phyloP scores from a whole-genome alignment of 2,888 invertebrate genomes.

The Parelbella ahira region DNA sequence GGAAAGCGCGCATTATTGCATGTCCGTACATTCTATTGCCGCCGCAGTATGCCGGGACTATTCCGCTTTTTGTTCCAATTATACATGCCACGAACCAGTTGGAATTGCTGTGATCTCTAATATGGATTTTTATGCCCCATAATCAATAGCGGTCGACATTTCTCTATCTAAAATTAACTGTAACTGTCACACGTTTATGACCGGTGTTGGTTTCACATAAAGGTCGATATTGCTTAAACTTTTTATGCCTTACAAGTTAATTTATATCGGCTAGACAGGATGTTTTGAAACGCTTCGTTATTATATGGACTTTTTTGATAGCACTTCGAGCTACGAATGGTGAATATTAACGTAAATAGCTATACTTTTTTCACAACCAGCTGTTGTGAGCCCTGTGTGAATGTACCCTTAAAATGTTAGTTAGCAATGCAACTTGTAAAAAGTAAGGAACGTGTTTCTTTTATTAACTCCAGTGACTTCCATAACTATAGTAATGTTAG shows the following conservation, averaged over 20 bases:
- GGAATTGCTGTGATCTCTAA: slow-evolving; percentile 30
- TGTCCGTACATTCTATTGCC: slow-evolving; percentile 29
- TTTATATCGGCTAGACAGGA: slow-evolving; percentile 11
- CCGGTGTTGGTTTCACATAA: slow-evolving; percentile 19
- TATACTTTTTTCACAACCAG: no score
- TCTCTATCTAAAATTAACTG: slow-evolving; percentile 13
- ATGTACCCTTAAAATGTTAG: no score
- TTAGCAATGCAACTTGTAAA: no score
- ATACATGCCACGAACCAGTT: slow-evolving; percentile 40
- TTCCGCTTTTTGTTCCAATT: slow-evolving; percentile 52
- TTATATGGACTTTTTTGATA: neutral
- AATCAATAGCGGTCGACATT: slow-evolving; percentile 12
- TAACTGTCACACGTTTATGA: slow-evolving; percentile 10
- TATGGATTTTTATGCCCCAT: slow-evolving; percentile 45
- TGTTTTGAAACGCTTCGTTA: neutral
- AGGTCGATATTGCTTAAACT: slow-evolving; percentile 11
- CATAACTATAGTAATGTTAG: no score
- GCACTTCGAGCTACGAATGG: neutral
- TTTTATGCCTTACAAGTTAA: slow-evolving; percentile 19
- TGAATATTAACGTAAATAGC: no score
- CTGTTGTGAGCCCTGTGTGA: no score
- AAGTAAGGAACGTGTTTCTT: no score
- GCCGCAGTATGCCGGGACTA: slow-evolving; percentile 26
- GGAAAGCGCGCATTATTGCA: slow-evolving; percentile 23
- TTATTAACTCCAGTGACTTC: no score